Evolutionary conservation across 92 coral and sea anemone genomes (phyloP).

Genomic region (Zoanthus sansibaricus): DNA sequence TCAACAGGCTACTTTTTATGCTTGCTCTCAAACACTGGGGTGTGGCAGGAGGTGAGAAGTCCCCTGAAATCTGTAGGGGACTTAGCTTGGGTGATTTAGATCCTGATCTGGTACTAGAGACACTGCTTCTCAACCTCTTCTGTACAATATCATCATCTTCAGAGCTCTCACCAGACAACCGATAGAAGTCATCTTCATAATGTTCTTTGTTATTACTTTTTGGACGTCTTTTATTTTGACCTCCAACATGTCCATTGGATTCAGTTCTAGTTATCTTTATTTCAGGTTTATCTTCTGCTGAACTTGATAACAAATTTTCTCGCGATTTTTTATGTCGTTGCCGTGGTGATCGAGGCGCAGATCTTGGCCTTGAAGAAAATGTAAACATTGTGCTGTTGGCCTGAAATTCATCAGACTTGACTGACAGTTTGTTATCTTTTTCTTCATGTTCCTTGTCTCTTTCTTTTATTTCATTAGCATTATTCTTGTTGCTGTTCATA

Average conservation of each 20-base stretch:
- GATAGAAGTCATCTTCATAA: conserved; percentile 88
- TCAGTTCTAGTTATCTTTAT: conserved; percentile 57
- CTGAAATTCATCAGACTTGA: conserved; percentile 43
- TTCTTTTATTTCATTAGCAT: conserved; percentile 10
- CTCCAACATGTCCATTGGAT: conserved; percentile 51
- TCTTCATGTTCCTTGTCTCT: conserved; percentile 17
- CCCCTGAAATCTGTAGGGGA: conserved; percentile 61
- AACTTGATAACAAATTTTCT: conserved; percentile 38
- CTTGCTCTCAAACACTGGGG: conserved; percentile 88
- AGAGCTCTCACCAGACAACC: conserved; percentile 82
- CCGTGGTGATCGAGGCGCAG: conserved; percentile 94
- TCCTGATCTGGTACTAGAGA: conserved; percentile 79
- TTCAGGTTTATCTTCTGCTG: conserved; percentile 71
- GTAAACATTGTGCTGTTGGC: conserved; percentile 81
- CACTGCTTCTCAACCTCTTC: conserved; percentile 82
- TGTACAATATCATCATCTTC: conserved; percentile 82
- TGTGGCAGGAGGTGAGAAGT: conserved; percentile 66
- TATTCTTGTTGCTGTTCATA: conserved; percentile 17
- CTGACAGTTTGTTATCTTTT: background rate
- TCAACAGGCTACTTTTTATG: conserved; percentile 87
- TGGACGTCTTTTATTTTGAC: conserved; percentile 40
- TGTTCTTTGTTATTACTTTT: conserved; percentile 79
- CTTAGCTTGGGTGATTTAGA: conserved; percentile 78
- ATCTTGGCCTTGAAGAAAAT: conserved; percentile 92
- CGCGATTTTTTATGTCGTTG: conserved; percentile 68